These are phyloP conservation scores for Bemisia tabaci DNA, from an alignment of 1,140 invertebrate species.

Conservation along the genomic window DNA sequence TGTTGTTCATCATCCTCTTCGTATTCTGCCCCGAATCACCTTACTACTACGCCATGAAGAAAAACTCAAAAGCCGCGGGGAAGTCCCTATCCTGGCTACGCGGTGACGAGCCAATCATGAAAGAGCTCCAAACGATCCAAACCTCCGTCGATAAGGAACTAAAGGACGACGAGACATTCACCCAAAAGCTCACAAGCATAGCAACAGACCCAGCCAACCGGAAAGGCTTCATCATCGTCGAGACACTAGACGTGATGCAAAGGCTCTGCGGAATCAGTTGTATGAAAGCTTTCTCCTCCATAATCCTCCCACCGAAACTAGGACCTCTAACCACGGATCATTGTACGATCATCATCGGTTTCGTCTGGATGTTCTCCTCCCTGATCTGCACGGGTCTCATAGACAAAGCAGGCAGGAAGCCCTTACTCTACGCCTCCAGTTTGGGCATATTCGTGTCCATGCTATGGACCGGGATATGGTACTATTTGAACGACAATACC, in stretches of 20 bases:
- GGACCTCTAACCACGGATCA: background rate
- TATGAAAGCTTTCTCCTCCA: slow-evolving; percentile 4
- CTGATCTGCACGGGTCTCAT: too few relatives aligned
- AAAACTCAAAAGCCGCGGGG: background rate
- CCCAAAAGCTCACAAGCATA: background rate
- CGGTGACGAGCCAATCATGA: background rate
- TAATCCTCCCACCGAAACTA: slow-evolving; percentile 1
- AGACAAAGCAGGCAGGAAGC: slow-evolving; percentile 56
- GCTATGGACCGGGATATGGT: slow-evolving; percentile 45
- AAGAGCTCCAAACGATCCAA: background rate
- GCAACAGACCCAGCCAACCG: background rate
- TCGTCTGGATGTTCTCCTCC: too few relatives aligned
- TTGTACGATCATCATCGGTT: slow-evolving; percentile 1
- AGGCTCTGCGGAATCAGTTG: background rate
- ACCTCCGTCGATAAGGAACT: background rate
- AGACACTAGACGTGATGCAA: background rate
- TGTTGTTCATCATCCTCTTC: background rate
- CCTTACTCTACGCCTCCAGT: slow-evolving; percentile 49
- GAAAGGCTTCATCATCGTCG: slow-evolving; percentile 10
- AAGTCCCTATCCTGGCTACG: background rate
- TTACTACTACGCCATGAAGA: background rate
- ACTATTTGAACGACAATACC: slow-evolving; percentile 40
- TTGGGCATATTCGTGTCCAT: slow-evolving; percentile 46
- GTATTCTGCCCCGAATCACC: slow-evolving; percentile 14
- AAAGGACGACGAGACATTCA: background rate